Conservation (phyloP, 1,140 invertebrate genomes). For the Nylanderia fulva region DNA sequence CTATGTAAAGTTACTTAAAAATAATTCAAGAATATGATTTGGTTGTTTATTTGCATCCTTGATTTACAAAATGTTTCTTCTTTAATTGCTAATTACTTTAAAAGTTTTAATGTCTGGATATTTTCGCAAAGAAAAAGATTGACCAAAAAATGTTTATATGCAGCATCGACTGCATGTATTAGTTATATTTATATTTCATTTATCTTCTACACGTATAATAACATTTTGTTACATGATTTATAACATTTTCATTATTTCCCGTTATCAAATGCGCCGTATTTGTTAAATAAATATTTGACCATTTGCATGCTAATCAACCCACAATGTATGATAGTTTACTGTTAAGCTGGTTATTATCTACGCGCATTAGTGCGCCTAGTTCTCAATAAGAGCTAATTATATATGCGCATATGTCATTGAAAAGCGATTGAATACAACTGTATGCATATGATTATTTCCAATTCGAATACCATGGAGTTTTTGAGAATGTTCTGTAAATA, state of each 20-base stretch:
- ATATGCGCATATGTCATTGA: not conserved
- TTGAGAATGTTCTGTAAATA: conserved; percentile 10
- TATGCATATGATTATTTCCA: not conserved
- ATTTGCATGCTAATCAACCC: conserved; percentile 26
- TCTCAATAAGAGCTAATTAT: conserved; percentile 8
- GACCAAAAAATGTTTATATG: no score
- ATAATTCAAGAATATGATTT: no score
- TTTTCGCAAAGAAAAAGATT: no score
- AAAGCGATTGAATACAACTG: not conserved
- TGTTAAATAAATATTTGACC: conserved; percentile 7
- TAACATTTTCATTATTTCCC: not conserved
- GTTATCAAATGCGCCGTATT: not conserved
- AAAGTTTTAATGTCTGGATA: no score
- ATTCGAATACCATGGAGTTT: not conserved
- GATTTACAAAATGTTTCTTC: no score
- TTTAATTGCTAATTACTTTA: no score
- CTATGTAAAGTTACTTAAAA: no score
- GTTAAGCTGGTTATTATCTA: conserved; percentile 22
- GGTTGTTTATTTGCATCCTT: no score
- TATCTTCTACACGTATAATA: not conserved
- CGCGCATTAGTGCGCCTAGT: not conserved
- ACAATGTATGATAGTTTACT: not conserved
- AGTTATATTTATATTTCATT: not conserved
- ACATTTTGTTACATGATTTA: conserved; percentile 2
- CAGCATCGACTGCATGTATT: not conserved